phyloP scores from a whole-genome alignment of 1,140 invertebrate genomes.

The Probaryconus sp. region DNA sequence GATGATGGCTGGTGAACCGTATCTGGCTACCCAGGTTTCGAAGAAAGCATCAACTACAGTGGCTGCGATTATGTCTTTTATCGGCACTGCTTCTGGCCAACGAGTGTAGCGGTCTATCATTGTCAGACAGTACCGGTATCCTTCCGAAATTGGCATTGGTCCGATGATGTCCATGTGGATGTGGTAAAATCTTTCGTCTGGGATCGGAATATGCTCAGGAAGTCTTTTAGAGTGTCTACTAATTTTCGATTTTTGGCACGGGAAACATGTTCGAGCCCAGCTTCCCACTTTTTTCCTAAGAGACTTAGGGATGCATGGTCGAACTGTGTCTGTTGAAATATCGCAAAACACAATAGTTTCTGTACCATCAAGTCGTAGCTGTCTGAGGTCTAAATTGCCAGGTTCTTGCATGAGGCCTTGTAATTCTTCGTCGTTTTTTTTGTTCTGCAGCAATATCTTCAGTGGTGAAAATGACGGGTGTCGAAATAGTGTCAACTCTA shows the following conservation, averaged over 20 bases:
- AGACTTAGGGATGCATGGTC: not conserved
- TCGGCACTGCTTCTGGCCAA: constrained; percentile 76
- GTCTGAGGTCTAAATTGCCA: not conserved
- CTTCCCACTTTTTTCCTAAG: too few species aligned
- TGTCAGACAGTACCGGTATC: constrained; percentile 72
- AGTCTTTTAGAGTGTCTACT: constrained; percentile 24
- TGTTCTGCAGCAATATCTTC: not conserved
- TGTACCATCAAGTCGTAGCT: not conserved
- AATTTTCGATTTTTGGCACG: constrained; percentile 48
- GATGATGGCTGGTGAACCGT: constrained; percentile 61
- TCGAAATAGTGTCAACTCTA: constrained; percentile 27
- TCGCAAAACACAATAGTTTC: not conserved
- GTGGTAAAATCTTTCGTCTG: constrained; percentile 61
- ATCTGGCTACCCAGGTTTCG: constrained; percentile 64
- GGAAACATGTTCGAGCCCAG: not conserved
- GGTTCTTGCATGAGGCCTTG: not conserved
- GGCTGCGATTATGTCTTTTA: constrained; percentile 70
- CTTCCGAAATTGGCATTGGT: constrained; percentile 67
- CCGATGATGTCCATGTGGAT: constrained; percentile 74
- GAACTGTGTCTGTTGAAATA: not conserved
- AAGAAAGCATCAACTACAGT: constrained; percentile 67
- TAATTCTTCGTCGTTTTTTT: not conserved
- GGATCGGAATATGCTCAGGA: constrained; percentile 8
- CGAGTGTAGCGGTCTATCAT: constrained; percentile 74
- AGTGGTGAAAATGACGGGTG: constrained; percentile 15